Base-by-base conservation (phyloP, 2,797 vertebrate genomes). In the Anguilla marmorata region DNA sequence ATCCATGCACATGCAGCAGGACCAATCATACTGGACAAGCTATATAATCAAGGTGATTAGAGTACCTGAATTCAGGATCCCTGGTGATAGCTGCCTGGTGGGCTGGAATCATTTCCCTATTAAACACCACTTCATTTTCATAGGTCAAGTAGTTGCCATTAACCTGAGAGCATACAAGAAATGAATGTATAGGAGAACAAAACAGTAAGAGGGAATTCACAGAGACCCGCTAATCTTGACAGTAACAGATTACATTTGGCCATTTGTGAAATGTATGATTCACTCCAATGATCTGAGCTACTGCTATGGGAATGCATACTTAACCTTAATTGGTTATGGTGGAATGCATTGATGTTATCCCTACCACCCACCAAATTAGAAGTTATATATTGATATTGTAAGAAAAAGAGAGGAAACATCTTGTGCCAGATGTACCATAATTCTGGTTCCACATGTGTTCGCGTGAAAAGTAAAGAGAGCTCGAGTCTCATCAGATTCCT, bases 71-170 rank as follows among this genome's bases (percentile, higher is more conserved):
- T 30, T 91, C 89, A 83, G 91, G 84, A 56, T 94, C 89, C 88
- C 91, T 93, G 19, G 91, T 94, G 74, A 90, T 90, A 2, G 2
- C 88, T 0, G 94, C 89, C 2, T 14, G 87, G 50, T 93, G 90
- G 4, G 89, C n/a, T 86, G 90, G 87, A 27, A 90, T 88, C 41
- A 79, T 89, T 14, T 91, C 90, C 86, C 91, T 92, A 63, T 90
- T 93, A 87, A 93, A 93, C 69, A 93, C 87, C 14, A 97, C 94
- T 92, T 96, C 94, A 76, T 97, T 98, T 92, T 96, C 91, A 86
- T 97, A 97, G 0, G 92, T 92, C 86, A 97, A 92, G 24, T 91
- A 89, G 27, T 93, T 92, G 3, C 87, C 92, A 88, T 90, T 83
- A 91, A 97, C 90, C 96, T 96, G 87, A 16, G 41, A 60, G 4